Evolutionary conservation across 2,888 invertebrate species (phyloP).

Genomic region (Alitta virens): DNA sequence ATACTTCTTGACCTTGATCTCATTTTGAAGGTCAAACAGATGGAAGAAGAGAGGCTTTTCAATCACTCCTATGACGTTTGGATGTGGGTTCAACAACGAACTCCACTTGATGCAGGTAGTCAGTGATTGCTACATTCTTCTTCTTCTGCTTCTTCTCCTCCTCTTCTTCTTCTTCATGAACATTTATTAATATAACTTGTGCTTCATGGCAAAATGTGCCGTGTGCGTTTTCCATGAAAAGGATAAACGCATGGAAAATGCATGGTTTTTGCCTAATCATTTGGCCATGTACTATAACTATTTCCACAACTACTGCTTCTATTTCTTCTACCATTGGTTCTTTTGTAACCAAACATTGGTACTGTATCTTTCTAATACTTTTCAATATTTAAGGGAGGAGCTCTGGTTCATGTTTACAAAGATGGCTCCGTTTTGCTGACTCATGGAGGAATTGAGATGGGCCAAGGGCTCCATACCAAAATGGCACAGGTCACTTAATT

Average conservation of each 20-base stretch:
- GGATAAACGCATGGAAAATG: no score
- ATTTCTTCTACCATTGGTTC: background rate
- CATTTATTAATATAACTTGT: no score
- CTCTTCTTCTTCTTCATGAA: no score
- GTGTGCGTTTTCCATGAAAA: no score
- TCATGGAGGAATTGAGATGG: slow-evolving; percentile 90
- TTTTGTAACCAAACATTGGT: no score
- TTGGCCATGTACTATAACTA: no score
- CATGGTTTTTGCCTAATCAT: no score
- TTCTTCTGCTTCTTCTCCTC: no score
- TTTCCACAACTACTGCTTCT: background rate
- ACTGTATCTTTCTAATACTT: no score
- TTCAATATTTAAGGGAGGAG: slow-evolving; percentile 69
- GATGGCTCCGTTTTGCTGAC: slow-evolving; percentile 78
- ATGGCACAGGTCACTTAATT: slow-evolving; percentile 71
- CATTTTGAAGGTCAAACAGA: slow-evolving; percentile 64
- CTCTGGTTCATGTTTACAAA: slow-evolving; percentile 72
- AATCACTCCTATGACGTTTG: slow-evolving; percentile 80
- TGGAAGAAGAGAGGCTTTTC: slow-evolving; percentile 85
- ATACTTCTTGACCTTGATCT: no score
- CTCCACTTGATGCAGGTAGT: slow-evolving; percentile 59
- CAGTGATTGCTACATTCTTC: no score
- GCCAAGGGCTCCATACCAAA: slow-evolving; percentile 93
- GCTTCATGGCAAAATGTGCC: no score
- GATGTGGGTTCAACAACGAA: slow-evolving; percentile 75